These are phyloP conservation scores for Microcebus tavaratra DNA, from an alignment of 2,113 vertebrate genomes.

Conservation along the genomic window DNA sequence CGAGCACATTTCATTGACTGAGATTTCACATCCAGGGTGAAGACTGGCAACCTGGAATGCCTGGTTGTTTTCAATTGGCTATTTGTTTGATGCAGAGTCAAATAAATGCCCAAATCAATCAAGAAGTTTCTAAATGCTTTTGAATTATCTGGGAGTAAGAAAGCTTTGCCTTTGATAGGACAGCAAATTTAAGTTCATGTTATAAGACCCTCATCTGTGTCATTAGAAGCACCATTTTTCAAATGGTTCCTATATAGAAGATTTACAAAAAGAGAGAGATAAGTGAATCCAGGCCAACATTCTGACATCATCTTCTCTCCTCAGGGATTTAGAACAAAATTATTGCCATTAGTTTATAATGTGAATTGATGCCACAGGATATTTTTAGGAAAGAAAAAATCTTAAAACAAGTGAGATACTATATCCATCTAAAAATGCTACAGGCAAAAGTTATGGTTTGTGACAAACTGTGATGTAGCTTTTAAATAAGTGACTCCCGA, in stretches of 20 bases:
- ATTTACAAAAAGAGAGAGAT: not conserved
- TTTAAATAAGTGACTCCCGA: slow-evolving; percentile 26
- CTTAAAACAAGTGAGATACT: slow-evolving; percentile 46
- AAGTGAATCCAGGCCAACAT: not conserved
- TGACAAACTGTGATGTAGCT: slow-evolving; percentile 6
- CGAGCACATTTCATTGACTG: slow-evolving; percentile 69
- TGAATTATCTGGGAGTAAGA: slow-evolving; percentile 44
- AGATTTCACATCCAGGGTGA: slow-evolving; percentile 72
- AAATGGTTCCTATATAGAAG: slow-evolving; percentile 14
- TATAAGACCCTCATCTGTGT: slow-evolving; percentile 14
- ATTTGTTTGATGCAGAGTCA: slow-evolving; percentile 68
- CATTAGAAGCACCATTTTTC: slow-evolving; percentile 28
- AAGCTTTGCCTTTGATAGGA: slow-evolving; percentile 51
- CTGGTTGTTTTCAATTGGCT: slow-evolving; percentile 71
- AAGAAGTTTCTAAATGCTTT: slow-evolving; percentile 64
- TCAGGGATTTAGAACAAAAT: slow-evolving; percentile 46
- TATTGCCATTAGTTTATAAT: slow-evolving; percentile 50
- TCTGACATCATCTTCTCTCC: slow-evolving; percentile 47
- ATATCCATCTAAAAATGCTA: not conserved
- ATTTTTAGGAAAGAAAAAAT: slow-evolving; percentile 60
- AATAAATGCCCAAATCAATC: slow-evolving; percentile 71
- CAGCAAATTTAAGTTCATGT: slow-evolving; percentile 31
- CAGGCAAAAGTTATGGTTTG: not conserved
- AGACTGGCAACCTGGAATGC: slow-evolving; percentile 55
- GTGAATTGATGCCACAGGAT: slow-evolving; percentile 1